Percentiles rank a stretch among this genome's conserved stretches.
Conservation (phyloP, 2,113 vertebrate species). For the Istiophorus platypterus region DNA sequence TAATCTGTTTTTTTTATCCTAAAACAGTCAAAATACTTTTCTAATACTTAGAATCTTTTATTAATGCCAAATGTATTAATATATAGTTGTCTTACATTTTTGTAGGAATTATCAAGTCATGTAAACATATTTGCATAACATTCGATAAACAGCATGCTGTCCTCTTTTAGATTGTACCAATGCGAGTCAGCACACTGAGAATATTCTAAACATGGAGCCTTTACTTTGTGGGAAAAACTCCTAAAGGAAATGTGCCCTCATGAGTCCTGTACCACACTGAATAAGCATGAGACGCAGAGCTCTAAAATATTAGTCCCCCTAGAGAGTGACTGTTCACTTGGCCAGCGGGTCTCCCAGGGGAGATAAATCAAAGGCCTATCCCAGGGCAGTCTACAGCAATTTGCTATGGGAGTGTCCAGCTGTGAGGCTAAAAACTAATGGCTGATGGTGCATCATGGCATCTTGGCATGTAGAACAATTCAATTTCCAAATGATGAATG, state of each 20-base stretch:
- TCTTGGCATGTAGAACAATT: conserved; percentile 80
- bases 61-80: background rate
- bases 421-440: conserved; percentile 76
- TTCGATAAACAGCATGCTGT: background rate
- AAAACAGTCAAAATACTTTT: no score
- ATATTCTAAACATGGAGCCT: background rate
- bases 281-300: conserved; percentile 9
- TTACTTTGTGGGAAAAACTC: background rate
- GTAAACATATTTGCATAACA: background rate
- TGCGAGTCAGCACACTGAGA: background rate
- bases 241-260: background rate
- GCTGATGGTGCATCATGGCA: conserved; percentile 71
- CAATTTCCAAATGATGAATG: conserved; percentile 82
- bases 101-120: no score
- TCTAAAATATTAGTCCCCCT: conserved; percentile 61
- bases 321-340: conserved; percentile 66
- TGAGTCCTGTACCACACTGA: conserved; percentile 17
- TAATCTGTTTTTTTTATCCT: no score
- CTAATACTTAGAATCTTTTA: no score
- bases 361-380: conserved; percentile 79
- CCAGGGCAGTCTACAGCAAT: conserved; percentile 64
- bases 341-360: conserved; percentile 51
- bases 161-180: background rate
- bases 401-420: conserved; percentile 74
- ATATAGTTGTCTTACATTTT: background rate